Evolutionary conservation across 2,888 invertebrate genomes (phyloP).

Genomic region (Watsonalla cultraria): DNA sequence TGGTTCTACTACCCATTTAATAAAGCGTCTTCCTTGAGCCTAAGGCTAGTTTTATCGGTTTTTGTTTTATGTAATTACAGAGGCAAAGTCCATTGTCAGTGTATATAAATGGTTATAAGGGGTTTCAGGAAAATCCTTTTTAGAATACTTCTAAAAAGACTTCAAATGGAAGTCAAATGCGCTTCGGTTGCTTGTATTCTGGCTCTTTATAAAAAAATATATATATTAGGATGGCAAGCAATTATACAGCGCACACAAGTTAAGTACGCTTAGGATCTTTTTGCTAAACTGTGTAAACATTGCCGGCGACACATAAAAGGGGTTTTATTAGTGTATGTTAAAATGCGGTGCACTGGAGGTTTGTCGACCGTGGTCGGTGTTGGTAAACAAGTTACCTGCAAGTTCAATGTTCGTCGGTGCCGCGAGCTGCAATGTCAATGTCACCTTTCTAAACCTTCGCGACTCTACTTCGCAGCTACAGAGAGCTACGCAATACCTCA

Average conservation of each 20-base stretch:
- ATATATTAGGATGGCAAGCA: too few species aligned
- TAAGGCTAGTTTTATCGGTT: neutral
- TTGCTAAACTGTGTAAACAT: too few species aligned
- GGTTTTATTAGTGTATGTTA: neutral
- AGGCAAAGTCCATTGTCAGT: neutral
- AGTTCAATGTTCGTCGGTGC: slow-evolving; percentile 49
- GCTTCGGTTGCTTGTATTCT: too few species aligned
- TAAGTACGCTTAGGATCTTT: too few species aligned
- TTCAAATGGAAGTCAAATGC: too few species aligned
- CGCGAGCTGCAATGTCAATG: slow-evolving; percentile 61
- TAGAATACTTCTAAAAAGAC: too few species aligned
- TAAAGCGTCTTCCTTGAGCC: neutral
- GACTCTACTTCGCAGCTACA: too few species aligned
- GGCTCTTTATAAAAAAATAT: too few species aligned
- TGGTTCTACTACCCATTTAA: neutral
- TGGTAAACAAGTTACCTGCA: slow-evolving; percentile 46
- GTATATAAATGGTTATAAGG: neutral
- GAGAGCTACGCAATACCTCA: too few species aligned
- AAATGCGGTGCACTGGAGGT: neutral
- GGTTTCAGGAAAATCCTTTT: too few species aligned
- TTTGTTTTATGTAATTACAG: neutral
- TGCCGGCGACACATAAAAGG: too few species aligned
- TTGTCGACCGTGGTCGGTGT: slow-evolving; percentile 10
- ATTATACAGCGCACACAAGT: too few species aligned
- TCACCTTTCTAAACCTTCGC: slow-evolving; percentile 51